Conservation (phyloP, 2,113 vertebrate genomes). For the Peucedramus taeniatus region DNA sequence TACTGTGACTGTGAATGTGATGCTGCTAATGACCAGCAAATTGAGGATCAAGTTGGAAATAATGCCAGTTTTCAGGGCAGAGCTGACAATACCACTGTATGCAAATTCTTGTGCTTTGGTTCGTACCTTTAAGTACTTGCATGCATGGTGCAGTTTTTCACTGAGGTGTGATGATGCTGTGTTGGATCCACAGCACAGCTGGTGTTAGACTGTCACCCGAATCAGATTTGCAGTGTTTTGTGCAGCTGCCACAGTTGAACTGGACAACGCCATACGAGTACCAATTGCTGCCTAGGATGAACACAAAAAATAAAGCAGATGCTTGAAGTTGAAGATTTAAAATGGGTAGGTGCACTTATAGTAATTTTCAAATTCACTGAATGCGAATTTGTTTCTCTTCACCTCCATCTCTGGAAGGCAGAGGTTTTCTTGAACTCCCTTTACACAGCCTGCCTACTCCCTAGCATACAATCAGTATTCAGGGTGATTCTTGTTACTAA, state of each 20-base stretch:
- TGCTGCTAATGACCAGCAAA: slow-evolving; percentile 47
- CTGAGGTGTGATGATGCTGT: slow-evolving; percentile 30
- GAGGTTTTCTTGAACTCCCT: neutral
- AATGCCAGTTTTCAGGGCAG: slow-evolving; percentile 31
- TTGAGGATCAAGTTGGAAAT: slow-evolving; percentile 45
- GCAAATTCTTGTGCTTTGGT: slow-evolving; percentile 11
- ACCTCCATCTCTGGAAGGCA: neutral
- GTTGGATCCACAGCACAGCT: slow-evolving; percentile 10
- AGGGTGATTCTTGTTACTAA: neutral
- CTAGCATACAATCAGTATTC: neutral
- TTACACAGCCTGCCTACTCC: neutral
- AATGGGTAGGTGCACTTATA: neutral
- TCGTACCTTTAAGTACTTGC: slow-evolving; percentile 5
- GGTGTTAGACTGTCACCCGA: neutral
- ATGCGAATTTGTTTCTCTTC: neutral
- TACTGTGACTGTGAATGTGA: neutral
- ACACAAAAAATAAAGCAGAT: neutral
- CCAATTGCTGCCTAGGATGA: neutral
- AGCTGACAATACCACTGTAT: neutral
- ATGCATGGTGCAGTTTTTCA: neutral
- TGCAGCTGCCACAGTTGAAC: neutral
- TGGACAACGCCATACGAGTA: neutral
- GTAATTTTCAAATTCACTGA: neutral
- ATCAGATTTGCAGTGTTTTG: neutral
- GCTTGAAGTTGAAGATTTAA: neutral